phyloP scores from a whole-genome alignment of 2,113 vertebrate genomes.

The Tupaia tana region DNA sequence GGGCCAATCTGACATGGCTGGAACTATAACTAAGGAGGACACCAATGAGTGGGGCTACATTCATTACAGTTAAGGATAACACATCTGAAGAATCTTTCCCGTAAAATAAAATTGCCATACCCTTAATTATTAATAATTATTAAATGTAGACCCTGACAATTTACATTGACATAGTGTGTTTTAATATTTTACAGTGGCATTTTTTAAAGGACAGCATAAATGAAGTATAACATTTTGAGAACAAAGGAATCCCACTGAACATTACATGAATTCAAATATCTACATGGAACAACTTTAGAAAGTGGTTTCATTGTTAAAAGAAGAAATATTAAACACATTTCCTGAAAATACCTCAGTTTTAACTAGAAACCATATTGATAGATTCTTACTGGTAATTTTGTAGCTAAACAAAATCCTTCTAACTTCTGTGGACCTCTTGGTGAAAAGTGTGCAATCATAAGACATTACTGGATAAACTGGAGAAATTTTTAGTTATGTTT shows the following conservation, averaged over 20 bases:
- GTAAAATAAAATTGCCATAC: not conserved
- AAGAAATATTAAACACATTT: not conserved
- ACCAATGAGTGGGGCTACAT: not conserved
- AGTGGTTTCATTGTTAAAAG: not conserved
- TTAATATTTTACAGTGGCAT: not conserved
- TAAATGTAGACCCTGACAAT: not conserved
- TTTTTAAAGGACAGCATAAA: not conserved
- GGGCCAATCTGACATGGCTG: rapidly evolving
- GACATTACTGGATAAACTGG: not conserved
- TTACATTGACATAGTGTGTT: not conserved
- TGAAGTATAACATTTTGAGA: conserved; percentile 2
- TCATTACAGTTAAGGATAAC: not conserved
- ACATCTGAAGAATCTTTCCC: not conserved
- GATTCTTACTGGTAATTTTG: not conserved
- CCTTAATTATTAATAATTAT: not conserved
- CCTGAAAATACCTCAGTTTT: not conserved
- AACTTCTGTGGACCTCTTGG: not conserved
- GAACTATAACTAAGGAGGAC: not conserved
- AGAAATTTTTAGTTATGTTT: not conserved
- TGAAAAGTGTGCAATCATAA: not conserved
- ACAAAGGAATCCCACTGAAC: not conserved
- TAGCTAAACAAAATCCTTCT: not conserved
- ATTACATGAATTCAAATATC: not conserved
- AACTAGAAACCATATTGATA: not conserved
- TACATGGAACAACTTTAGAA: not conserved